phyloP scores from a whole-genome alignment of 2,888 invertebrate genomes.

The Lampropteryx suffumata region DNA sequence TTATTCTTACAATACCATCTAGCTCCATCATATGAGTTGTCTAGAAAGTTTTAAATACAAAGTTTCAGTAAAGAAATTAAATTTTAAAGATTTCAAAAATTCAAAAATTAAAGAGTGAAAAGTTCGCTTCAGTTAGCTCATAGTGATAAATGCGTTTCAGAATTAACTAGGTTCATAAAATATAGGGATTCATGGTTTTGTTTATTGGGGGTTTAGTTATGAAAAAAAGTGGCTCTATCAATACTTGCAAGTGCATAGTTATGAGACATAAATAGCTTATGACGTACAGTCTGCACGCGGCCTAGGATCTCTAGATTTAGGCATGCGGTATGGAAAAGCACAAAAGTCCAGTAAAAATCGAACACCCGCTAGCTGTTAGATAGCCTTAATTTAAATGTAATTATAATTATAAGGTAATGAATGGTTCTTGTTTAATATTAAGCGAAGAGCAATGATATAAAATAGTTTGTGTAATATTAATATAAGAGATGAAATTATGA shows the following conservation, averaged over 20 bases:
- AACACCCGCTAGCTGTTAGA: conserved; percentile 80
- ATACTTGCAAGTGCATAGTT: not conserved
- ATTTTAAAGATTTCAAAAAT: too few species aligned
- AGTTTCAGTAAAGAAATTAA: not conserved
- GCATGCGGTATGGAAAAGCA: conserved; percentile 60
- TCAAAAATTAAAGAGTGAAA: too few species aligned
- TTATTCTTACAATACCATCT: too few species aligned
- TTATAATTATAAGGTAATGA: conserved; percentile 78
- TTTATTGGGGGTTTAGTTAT: not conserved
- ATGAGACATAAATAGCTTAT: not conserved
- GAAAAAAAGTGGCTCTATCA: not conserved
- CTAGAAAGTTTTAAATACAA: not conserved
- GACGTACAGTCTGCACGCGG: conserved; percentile 45
- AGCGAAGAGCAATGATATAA: conserved; percentile 82
- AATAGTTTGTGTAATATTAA: conserved; percentile 81
- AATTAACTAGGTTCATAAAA: too few species aligned
- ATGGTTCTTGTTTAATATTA: conserved; percentile 82
- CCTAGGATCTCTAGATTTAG: conserved; percentile 55
- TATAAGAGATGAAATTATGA: conserved; percentile 79
- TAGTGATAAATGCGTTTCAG: too few species aligned
- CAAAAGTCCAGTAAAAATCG: conserved; percentile 73
- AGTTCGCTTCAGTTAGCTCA: too few species aligned
- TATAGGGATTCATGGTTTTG: too few species aligned
- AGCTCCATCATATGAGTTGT: too few species aligned
- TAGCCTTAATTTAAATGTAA: conserved; percentile 80